Conservation (phyloP, 2,113 vertebrate species). For the Steatornis caripensis region DNA sequence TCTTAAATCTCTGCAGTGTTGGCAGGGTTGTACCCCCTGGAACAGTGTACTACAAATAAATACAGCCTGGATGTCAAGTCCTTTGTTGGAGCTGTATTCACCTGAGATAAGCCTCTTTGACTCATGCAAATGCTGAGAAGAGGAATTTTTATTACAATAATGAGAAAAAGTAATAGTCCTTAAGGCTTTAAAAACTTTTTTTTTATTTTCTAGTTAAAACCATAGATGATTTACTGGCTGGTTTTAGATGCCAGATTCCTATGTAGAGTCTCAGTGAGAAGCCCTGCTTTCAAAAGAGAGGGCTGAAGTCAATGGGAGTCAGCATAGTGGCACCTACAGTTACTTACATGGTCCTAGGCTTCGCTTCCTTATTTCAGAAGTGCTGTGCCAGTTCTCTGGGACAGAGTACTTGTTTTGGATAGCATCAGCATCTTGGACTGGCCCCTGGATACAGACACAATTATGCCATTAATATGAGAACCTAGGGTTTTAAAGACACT, state of each 20-base stretch:
- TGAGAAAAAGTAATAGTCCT: not conserved
- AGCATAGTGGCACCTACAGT: not conserved
- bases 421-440: not conserved
- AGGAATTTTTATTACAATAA: not conserved
- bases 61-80: not conserved
- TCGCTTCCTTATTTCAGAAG: not conserved
- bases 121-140: not conserved
- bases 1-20: constrained; percentile 24
- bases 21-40: not conserved
- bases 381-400: not conserved
- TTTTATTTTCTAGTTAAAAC: not conserved
- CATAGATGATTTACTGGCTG: not conserved
- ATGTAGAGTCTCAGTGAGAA: not conserved
- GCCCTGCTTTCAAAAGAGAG: not conserved
- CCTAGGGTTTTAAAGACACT: not conserved
- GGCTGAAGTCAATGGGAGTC: not conserved
- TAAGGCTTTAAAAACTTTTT: not conserved
- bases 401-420: not conserved
- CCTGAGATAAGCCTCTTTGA: not conserved
- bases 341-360: not conserved
- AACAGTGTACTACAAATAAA: not conserved
- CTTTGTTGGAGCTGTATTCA: not conserved
- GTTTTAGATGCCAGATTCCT: not conserved
- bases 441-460: no score
- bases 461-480: not conserved